These are phyloP conservation scores for Leptodactylus fallax DNA, from an alignment of 2,797 vertebrate species.

Conservation along the genomic window DNA sequence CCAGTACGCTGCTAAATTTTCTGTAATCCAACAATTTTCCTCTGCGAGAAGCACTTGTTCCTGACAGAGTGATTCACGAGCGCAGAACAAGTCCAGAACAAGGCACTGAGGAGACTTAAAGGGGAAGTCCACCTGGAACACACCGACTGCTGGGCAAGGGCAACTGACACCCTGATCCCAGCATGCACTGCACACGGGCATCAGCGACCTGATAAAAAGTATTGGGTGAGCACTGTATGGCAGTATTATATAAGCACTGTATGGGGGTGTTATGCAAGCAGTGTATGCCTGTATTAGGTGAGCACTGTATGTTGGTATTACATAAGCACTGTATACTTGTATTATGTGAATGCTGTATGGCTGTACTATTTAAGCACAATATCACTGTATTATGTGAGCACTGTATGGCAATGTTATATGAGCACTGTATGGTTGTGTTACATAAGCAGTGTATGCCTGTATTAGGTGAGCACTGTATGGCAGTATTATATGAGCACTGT, in stretches of 20 bases:
- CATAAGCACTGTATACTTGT: too few relatives aligned
- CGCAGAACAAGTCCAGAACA: neutral
- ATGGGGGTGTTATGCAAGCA: too few relatives aligned
- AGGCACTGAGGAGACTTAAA: neutral
- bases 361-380: too few relatives aligned
- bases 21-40: neutral
- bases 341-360: too few relatives aligned
- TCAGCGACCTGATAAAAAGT: too few relatives aligned
- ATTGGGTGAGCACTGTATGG: too few relatives aligned
- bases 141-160: too few relatives aligned
- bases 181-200: too few relatives aligned
- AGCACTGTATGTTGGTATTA: neutral
- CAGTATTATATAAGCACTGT: too few relatives aligned
- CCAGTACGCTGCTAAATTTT: neutral
- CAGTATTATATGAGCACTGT: neutral
- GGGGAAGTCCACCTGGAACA: neutral
- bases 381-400: too few relatives aligned
- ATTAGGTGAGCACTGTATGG: neutral
- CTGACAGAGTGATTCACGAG: neutral
- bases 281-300: neutral
- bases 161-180: too few relatives aligned
- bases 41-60: neutral
- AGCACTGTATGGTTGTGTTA: neutral
- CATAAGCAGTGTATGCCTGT: neutral
- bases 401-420: neutral